Evolutionary conservation across 2,797 vertebrate species (phyloP).

Genomic region (Acrossocheilus fasciatus): DNA sequence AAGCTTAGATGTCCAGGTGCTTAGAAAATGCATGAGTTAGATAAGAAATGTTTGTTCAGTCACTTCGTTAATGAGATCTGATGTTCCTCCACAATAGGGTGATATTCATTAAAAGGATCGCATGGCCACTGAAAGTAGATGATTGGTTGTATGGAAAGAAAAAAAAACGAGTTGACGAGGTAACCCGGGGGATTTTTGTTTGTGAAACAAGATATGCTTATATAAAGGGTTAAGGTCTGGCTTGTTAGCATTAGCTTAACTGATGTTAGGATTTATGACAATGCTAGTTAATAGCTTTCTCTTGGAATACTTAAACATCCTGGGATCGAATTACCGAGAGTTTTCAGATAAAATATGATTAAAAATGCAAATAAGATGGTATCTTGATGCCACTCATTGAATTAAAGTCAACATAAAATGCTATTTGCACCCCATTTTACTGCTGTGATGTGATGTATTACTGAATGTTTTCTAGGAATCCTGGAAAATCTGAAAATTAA

Average conservation of each 20-base stretch:
- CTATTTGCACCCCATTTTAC: too few species aligned
- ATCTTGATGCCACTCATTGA: too few species aligned
- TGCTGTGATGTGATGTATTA: too few species aligned
- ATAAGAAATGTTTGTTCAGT: slow-evolving; percentile 15
- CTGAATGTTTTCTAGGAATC: too few species aligned
- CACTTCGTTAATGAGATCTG: neutral
- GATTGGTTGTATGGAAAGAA: neutral
- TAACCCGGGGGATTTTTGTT: neutral
- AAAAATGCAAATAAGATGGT: too few species aligned
- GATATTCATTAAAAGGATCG: neutral
- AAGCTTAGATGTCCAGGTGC: neutral
- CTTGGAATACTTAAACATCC: too few species aligned
- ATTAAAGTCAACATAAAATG: too few species aligned
- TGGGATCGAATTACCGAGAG: too few species aligned
- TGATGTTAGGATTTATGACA: neutral
- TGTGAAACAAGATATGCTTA: neutral
- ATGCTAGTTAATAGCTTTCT: neutral
- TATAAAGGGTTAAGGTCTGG: neutral
- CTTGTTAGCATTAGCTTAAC: neutral
- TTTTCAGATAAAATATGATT: too few species aligned
- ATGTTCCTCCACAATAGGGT: neutral
- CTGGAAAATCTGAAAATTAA: too few species aligned
- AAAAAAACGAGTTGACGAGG: neutral
- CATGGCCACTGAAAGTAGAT: neutral
- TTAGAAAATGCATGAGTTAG: neutral